A percentile compares a stretch with the other conserved stretches of the same genome.
phyloP scores from a whole-genome alignment of 2,113 vertebrate species.

The Macquaria australasica region DNA sequence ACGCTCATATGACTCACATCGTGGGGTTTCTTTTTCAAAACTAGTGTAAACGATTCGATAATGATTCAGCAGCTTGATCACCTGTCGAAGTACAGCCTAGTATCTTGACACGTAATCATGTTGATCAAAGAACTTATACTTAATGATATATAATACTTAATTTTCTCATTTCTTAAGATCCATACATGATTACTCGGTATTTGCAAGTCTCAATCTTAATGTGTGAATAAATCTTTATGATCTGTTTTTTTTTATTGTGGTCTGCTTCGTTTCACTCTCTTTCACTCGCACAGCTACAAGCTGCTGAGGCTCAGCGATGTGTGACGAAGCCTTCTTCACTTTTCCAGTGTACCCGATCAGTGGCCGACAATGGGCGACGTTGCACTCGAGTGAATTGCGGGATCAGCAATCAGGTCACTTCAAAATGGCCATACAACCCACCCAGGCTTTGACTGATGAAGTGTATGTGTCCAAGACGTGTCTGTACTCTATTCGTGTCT shows the following conservation, averaged over 20 bases:
- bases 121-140: not conserved
- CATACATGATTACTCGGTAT: not conserved
- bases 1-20: not conserved
- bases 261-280: not conserved
- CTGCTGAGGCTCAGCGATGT: not conserved
- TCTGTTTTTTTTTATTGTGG: not conserved
- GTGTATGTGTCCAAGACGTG: constrained; percentile 5
- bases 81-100: not conserved
- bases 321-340: no score
- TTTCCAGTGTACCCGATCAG: no score
- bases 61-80: not conserved
- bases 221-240: not conserved
- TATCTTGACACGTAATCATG: not conserved
- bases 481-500: not conserved
- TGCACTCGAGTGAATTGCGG: not conserved
- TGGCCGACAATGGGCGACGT: not conserved
- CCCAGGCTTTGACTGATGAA: constrained; percentile 1
- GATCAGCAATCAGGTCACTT: no score
- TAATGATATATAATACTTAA: no score
- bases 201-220: not conserved
- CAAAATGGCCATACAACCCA: not conserved
- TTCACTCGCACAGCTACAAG: not conserved
- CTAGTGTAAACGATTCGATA: not conserved
- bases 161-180: not conserved
- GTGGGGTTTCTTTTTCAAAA: not conserved